Evolutionary conservation across 2,888 invertebrate species (phyloP).

Genomic region (Acleris holmiana): DNA sequence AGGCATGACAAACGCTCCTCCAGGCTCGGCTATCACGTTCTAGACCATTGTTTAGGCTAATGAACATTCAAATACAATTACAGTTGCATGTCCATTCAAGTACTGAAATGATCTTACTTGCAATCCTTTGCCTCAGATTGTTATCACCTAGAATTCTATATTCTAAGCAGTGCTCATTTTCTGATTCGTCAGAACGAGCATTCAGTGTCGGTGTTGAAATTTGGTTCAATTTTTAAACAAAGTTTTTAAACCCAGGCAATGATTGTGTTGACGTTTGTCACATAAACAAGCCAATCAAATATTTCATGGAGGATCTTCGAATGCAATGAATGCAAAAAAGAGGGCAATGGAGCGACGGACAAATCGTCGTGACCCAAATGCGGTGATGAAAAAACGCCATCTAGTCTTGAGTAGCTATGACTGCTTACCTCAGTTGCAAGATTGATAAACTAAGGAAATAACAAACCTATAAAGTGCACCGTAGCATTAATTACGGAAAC

Average conservation of each 20-base stretch:
- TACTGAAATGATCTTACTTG: too few species aligned
- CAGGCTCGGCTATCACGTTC: too few species aligned
- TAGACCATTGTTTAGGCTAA: not conserved
- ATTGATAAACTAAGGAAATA: not conserved
- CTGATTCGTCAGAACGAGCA: too few species aligned
- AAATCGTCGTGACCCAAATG: slow-evolving; percentile 3
- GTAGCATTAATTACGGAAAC: not conserved
- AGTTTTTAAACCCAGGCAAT: not conserved
- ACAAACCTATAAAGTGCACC: not conserved
- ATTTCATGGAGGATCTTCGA: not conserved
- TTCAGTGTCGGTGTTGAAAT: too few species aligned
- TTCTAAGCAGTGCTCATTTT: too few species aligned
- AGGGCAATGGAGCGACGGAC: slow-evolving; percentile 13
- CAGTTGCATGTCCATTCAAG: too few species aligned
- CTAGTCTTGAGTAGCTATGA: not conserved
- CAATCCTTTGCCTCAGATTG: too few species aligned
- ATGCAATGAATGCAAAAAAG: slow-evolving; percentile 11
- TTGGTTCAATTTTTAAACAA: too few species aligned
- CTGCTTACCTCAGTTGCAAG: not conserved
- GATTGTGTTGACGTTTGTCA: not conserved
- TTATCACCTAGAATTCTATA: too few species aligned
- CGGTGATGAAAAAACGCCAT: slow-evolving; percentile 4
- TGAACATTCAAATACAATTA: not conserved
- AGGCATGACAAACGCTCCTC: slow-evolving; percentile 7
- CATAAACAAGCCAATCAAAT: not conserved